Percentiles rank a stretch among this genome's conserved stretches.
Evolutionary conservation across 2,888 invertebrate species (phyloP).

Genomic region (Auanema freiburgensis): DNA sequence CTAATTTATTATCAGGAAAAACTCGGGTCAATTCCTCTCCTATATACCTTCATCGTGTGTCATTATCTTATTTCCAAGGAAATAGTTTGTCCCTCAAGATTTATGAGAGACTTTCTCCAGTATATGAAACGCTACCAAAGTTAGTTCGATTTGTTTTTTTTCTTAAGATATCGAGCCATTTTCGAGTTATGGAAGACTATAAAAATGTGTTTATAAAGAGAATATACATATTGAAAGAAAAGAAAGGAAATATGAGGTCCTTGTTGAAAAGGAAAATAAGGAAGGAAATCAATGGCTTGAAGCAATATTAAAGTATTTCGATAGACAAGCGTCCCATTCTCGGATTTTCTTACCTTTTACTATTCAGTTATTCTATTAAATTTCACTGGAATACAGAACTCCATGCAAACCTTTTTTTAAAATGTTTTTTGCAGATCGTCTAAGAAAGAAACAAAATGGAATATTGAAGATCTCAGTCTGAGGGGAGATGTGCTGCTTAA

Average conservation of each 20-base stretch:
- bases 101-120: conserved; percentile 86
- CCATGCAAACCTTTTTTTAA: not conserved
- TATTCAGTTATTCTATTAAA: no score
- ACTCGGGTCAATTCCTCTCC: conserved; percentile 85
- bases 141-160: conserved; percentile 13
- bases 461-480: conserved; percentile 71
- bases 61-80: conserved; percentile 56
- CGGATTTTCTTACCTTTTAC: no score
- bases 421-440: conserved; percentile 25
- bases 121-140: conserved; percentile 75
- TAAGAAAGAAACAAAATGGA: conserved; percentile 35
- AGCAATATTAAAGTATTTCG: no score
- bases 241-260: no score
- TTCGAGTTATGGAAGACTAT: no score
- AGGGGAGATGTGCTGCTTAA: conserved; percentile 88
- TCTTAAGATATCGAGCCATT: no score
- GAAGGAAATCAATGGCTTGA: no score
- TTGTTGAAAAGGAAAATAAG: no score
- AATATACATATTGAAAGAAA: no score
- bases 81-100: conserved; percentile 71
- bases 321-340: no score
- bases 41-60: conserved; percentile 76
- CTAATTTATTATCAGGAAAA: conserved; percentile 83
- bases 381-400: conserved; percentile 12
- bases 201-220: no score